Evolutionary conservation across 2,113 vertebrate genomes (phyloP).

Genomic region (Marmota flaviventris): DNA sequence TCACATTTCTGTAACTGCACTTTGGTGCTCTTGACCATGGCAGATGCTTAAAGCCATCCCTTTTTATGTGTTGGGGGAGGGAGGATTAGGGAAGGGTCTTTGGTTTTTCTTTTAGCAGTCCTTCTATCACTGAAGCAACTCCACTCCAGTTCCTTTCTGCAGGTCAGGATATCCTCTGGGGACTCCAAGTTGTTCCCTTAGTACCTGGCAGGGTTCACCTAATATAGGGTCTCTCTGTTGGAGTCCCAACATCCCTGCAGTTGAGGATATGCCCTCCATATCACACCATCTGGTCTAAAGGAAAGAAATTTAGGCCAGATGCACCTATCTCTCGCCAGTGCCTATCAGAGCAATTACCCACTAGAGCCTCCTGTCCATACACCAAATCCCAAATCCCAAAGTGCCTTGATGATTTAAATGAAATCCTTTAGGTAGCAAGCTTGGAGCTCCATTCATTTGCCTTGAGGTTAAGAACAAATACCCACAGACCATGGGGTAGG

Average conservation of each 20-base stretch:
- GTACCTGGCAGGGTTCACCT: not conserved
- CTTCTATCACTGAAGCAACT: not conserved
- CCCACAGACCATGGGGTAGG: accelerated
- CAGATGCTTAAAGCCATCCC: not conserved
- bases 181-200: not conserved
- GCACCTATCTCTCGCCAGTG: not conserved
- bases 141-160: not conserved
- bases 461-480: not conserved
- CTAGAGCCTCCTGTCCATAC: not conserved
- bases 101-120: not conserved
- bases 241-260: too few relatives aligned
- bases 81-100: too few relatives aligned
- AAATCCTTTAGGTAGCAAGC: not conserved
- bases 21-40: not conserved
- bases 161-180: not conserved
- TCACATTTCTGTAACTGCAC: not conserved
- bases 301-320: not conserved
- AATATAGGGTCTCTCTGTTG: not conserved
- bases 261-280: not conserved
- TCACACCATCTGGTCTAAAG: not conserved
- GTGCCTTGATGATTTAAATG: not conserved
- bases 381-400: not conserved
- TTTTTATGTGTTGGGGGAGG: not conserved
- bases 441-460: not conserved
- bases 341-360: not conserved